Evolutionary conservation across 2,113 vertebrate species (phyloP), one percentile per base, ranked within the genome.

Genomic region (Grammatotria lemairii): DNA sequence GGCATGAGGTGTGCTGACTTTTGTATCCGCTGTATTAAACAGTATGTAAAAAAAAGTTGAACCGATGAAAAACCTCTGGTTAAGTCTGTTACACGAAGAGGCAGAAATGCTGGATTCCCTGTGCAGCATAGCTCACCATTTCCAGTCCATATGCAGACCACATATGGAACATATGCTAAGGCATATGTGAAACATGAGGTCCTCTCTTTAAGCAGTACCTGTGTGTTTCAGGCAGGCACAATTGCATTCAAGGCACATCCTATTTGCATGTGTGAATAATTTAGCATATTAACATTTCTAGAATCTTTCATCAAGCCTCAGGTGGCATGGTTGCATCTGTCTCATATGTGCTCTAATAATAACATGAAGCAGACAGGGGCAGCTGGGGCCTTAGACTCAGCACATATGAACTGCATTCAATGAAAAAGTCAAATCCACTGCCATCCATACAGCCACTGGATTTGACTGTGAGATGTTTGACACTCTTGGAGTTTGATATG

Each of bases 221-320:
- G 88, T 73, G 86, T 86, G 45, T 82, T 75, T 83, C 45, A 80
- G 51, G 73, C 10, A 3, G 8, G 23, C 9, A 11, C 80, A 87
- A 85, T 88, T 91, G 88, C 42, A 84, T 81, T 47, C 68, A 45
- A 75, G 89, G 73, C 73, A 49, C 73, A 75, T 73, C 78, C 80
- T 9, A 89, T 91, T 63, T 88, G 89, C 86, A 92, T 92, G 73
- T 53, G 80, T 90, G 90, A 92, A 92, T 92, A 91, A 80, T 86
- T 94, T 86, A 63, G 79, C 83, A 91, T 92, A 89, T 70, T 87
- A 78, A 89, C 21, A 45, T 70, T 83, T 92, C 80, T 58, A 49
- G 75, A 84, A 53, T 91, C 83, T 93, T 91, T 94, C 90, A 91
- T 91, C 88, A 55, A 80, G 81, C 81, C 85, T 90, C 78, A 88